Conservation (phyloP, 1,140 invertebrate species). For the Colletes latitarsis region DNA sequence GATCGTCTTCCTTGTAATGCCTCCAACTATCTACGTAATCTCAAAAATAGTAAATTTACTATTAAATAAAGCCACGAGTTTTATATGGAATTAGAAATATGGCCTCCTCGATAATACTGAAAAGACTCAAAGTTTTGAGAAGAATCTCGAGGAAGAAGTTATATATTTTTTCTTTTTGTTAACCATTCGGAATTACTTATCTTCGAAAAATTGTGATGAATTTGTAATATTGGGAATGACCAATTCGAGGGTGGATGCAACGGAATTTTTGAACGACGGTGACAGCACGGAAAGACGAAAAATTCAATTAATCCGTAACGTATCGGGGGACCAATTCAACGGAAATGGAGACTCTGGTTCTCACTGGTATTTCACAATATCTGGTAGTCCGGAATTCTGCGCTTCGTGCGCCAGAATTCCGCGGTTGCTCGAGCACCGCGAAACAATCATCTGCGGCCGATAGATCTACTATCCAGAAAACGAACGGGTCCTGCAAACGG, state of each 20-base stretch:
- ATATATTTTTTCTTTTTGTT: too few species aligned
- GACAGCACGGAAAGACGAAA: background rate
- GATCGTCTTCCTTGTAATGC: too few species aligned
- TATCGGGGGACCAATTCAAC: background rate
- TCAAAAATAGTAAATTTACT: too few species aligned
- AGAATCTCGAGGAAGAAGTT: too few species aligned
- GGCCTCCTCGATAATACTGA: too few species aligned
- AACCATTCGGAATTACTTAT: too few species aligned
- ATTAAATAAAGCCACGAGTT: too few species aligned
- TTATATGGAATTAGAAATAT: too few species aligned
- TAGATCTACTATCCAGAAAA: background rate
- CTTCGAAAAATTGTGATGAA: too few species aligned
- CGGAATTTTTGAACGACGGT: background rate
- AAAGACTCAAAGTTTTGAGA: too few species aligned
- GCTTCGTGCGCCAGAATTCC: background rate
- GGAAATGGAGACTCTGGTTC: background rate
- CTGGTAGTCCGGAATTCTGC: background rate
- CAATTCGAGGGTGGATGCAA: background rate
- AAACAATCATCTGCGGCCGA: constrained; percentile 1
- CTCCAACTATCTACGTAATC: too few species aligned
- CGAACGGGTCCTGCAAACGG: background rate
- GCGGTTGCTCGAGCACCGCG: background rate
- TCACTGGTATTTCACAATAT: background rate
- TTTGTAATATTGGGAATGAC: background rate
- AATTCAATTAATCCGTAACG: constrained; percentile 7